These are phyloP conservation scores for Drosophila busckii DNA, from an alignment of 1,140 invertebrate species.

Conservation along the genomic window DNA sequence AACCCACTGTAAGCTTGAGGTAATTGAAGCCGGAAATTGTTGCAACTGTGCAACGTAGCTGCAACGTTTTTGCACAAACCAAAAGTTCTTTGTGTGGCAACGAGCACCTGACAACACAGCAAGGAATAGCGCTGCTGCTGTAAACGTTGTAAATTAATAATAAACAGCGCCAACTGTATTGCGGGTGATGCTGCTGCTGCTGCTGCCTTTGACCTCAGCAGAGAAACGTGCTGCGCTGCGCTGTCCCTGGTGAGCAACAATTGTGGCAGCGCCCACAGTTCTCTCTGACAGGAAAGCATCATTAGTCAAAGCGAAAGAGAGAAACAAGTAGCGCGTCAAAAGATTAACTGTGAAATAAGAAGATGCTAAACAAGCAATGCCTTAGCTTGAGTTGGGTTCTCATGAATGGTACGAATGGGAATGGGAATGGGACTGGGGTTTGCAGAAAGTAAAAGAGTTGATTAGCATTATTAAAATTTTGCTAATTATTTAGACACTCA, in stretches of 20 bases:
- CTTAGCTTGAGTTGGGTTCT: not conserved
- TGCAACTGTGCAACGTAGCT: conserved; percentile 27
- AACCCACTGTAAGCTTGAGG: conserved; percentile 6
- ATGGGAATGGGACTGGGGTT: not conserved
- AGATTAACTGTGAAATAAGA: conserved; percentile 19
- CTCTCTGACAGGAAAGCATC: conserved; percentile 32
- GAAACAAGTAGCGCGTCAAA: conserved; percentile 18
- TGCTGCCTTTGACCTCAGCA: conserved; percentile 13
- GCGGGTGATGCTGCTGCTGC: no score
- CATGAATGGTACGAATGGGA: no score
- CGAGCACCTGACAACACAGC: no score
- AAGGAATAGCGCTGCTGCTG: no score
- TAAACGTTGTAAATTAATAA: conserved; percentile 47
- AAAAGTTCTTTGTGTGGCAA: conserved; percentile 3
- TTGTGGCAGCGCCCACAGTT: conserved; percentile 3
- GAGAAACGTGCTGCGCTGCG: not conserved
- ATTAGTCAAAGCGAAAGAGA: conserved; percentile 34
- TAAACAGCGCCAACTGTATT: conserved; percentile 30
- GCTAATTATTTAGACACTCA: conserved; percentile 37
- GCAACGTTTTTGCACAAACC: conserved; percentile 20
- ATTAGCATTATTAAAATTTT: conserved; percentile 47
- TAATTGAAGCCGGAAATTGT: conserved; percentile 48
- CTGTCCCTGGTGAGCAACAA: conserved; percentile 21
- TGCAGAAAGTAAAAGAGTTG: conserved; percentile 18
- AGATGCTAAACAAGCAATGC: not conserved